phyloP scores from a whole-genome alignment of 2,797 vertebrate species.

The Sylvilagus floridanus region DNA sequence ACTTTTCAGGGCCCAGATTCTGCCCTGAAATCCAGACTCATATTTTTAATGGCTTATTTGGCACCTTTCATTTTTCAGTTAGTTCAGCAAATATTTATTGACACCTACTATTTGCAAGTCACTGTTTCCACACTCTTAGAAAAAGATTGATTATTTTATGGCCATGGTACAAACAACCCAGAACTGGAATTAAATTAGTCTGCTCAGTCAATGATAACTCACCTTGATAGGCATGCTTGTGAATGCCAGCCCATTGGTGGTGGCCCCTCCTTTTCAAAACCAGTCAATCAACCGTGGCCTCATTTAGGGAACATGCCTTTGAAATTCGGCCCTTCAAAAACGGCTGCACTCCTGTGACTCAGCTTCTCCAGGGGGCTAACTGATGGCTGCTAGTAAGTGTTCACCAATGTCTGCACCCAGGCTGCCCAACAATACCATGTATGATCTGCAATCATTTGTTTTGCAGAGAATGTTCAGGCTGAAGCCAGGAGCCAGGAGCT shows the following conservation, averaged over 20 bases:
- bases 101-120: conserved; percentile 33
- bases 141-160: conserved; percentile 44
- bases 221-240: neutral
- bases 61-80: conserved; percentile 46
- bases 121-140: neutral
- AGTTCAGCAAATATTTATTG: conserved; percentile 64
- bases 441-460: neutral
- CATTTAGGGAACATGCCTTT: too few relatives aligned
- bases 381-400: neutral
- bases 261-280: neutral
- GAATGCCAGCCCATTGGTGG: neutral
- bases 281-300: neutral
- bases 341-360: neutral
- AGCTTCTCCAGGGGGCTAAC: neutral
- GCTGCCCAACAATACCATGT: neutral
- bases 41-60: neutral
- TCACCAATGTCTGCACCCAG: neutral
- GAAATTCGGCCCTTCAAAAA: neutral
- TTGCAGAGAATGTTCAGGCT: neutral
- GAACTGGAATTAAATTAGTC: conserved; percentile 59
- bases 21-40: neutral
- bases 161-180: conserved; percentile 55
- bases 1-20: neutral
- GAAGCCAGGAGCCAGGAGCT: too few relatives aligned
- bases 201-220: conserved; percentile 25